Evolutionary conservation across 2,113 vertebrate genomes (phyloP), one percentile per base, ranked within the genome.

Genomic region (Pycnonotus jocosus): DNA sequence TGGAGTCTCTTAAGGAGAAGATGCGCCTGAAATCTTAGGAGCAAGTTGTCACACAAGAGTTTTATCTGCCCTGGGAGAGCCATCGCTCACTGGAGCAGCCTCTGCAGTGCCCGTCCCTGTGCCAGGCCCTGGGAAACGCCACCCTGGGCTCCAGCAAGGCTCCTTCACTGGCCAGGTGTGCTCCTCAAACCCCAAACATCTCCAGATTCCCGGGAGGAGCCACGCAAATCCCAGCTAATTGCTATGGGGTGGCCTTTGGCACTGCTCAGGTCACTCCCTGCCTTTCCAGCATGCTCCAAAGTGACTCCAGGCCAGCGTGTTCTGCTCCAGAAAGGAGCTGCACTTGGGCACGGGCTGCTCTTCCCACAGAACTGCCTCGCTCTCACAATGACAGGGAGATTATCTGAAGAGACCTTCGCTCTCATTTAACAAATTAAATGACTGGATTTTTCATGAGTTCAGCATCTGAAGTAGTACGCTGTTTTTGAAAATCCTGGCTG

Each of bases 61-160:
- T 98, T 97, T 96, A 97, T 97, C 88, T 50, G 91, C 91, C 95
- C 79, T 95, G 54, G 54, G 97, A 97, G 97, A 95, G 80, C 96
- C 96, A 95, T 98, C 23, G 82, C 97, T 98, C 97, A 92, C 95
- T 85, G 78, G 2, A 5, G 61, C 96, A 74, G 90, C 84, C 45
- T 70, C 93, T 10, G 88, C 94, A 76, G 74, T 77, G 64, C 94
- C 86, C 53, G 2, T 45, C 38, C 66, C 45, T 2, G 20, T 60
- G 78, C 87, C 87, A 56, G 62, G 56, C 48, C 0, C 42, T 6
- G 40, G 71, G 38, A 96, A 97, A 95, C 14, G 80, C 95, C 92
- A 50, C 11, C 62, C 95, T 73, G 78, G 42, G 25, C 96, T 95
- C 85, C 96, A 76, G 95, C 74, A 0, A 65, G 93, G 86, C 83